Conservation (phyloP, 2,113 vertebrate species). For the Pelodiscus sinensis region DNA sequence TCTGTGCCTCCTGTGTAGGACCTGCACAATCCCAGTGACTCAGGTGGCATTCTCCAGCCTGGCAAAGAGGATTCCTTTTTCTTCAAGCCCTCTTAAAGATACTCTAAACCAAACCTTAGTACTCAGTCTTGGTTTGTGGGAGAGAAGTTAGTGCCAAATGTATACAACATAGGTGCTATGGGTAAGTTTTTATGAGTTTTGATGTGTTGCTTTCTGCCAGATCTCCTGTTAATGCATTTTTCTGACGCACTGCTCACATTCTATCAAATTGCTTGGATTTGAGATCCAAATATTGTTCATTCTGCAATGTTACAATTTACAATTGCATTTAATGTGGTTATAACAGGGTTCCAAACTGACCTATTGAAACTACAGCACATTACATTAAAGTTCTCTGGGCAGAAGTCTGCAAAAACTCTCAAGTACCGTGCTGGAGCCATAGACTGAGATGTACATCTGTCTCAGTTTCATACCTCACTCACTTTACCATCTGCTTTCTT, state of each 20-base stretch:
- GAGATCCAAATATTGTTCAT: neutral
- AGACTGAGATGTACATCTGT: neutral
- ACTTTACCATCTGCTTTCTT: neutral
- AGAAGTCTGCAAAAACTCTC: neutral
- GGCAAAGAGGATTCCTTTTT: neutral
- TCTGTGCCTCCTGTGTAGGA: too few relatives aligned
- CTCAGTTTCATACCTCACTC: neutral
- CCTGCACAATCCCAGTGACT: neutral
- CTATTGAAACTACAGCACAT: accelerated
- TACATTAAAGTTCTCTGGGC: neutral
- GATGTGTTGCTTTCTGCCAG: neutral
- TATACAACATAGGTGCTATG: neutral
- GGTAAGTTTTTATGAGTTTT: neutral
- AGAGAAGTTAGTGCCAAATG: neutral
- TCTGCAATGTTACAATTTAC: neutral
- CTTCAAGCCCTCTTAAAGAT: neutral
- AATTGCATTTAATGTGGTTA: neutral
- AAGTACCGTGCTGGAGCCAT: neutral
- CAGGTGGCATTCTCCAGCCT: neutral
- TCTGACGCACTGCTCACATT: neutral
- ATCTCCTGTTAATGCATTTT: neutral
- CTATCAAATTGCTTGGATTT: neutral
- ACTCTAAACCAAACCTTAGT: neutral
- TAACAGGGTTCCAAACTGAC: neutral
- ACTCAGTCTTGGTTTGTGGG: neutral